Conservation (phyloP, 2,113 vertebrate genomes). For the Oreochromis tanganicae region DNA sequence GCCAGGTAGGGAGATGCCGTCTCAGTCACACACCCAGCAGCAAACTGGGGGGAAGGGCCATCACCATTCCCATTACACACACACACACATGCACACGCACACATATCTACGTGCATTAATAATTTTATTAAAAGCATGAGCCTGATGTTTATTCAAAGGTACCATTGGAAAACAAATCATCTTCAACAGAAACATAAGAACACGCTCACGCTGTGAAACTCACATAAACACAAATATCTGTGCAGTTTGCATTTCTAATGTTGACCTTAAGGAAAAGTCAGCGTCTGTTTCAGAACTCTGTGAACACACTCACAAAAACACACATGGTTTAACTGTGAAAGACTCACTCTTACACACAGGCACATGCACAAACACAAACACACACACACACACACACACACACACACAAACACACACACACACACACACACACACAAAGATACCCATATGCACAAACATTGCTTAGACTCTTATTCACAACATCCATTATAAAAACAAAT, state of each 20-base stretch:
- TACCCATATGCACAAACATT: not conserved
- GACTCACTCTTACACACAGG: not conserved
- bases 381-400: rapidly evolving
- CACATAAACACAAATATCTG: not conserved
- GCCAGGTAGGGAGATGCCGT: constrained; percentile 52
- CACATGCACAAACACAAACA: not conserved
- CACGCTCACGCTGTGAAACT: not conserved
- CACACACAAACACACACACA: not conserved
- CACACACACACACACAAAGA: not conserved
- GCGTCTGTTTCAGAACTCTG: not conserved
- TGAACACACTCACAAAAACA: not conserved
- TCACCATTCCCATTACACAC: constrained; percentile 37
- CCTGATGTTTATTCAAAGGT: not conserved
- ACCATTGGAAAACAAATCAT: not conserved
- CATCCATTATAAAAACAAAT: not conserved
- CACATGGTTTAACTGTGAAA: not conserved
- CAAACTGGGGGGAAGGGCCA: not conserved
- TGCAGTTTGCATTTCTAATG: not conserved
- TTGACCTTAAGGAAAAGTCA: not conserved
- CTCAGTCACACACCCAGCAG: constrained; percentile 49
- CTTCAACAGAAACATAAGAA: not conserved
- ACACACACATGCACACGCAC: not conserved
- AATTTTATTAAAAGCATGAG: not conserved
- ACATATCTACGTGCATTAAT: not conserved
- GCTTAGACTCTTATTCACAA: not conserved